Evolutionary conservation across 2,888 invertebrate species (phyloP).

Genomic region (Aleiodes testaceus): DNA sequence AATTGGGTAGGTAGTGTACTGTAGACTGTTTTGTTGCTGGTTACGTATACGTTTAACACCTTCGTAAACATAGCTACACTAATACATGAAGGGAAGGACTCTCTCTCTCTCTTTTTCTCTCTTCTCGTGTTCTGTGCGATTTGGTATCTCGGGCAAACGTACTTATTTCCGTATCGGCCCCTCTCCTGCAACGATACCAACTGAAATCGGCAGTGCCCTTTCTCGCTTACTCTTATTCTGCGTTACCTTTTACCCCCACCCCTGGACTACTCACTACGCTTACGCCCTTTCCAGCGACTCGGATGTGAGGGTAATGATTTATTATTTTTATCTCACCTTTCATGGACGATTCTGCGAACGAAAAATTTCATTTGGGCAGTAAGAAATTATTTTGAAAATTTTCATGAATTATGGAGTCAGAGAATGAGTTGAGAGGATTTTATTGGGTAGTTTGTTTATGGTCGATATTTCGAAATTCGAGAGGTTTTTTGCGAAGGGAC

Average conservation of each 20-base stretch:
- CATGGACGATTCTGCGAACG: slow-evolving; percentile 23
- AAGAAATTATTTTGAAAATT: slow-evolving; percentile 5
- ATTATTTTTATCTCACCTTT: slow-evolving; percentile 67
- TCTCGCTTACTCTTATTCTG: slow-evolving; percentile 45
- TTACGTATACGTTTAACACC: slow-evolving; percentile 15
- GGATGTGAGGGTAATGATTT: slow-evolving; percentile 62
- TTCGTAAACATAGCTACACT: slow-evolving; percentile 27
- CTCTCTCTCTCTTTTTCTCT: slow-evolving; percentile 20
- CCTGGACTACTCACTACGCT: background rate
- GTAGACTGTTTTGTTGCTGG: background rate
- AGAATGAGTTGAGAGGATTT: no score
- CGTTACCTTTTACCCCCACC: slow-evolving; percentile 41
- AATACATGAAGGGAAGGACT: slow-evolving; percentile 31
- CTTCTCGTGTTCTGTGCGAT: slow-evolving; percentile 45
- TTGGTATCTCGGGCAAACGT: slow-evolving; percentile 53
- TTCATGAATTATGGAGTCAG: no score
- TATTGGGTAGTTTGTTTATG: background rate
- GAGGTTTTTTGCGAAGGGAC: no score
- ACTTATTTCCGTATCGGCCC: slow-evolving; percentile 68
- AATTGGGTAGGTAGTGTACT: background rate
- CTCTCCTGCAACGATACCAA: slow-evolving; percentile 52
- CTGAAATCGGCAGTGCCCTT: slow-evolving; percentile 62
- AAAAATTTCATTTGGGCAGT: background rate
- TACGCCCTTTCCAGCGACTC: slow-evolving; percentile 25
- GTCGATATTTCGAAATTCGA: no score